Evolutionary conservation across 2,113 vertebrate genomes (phyloP).

Genomic region (Seriola dumerili): DNA sequence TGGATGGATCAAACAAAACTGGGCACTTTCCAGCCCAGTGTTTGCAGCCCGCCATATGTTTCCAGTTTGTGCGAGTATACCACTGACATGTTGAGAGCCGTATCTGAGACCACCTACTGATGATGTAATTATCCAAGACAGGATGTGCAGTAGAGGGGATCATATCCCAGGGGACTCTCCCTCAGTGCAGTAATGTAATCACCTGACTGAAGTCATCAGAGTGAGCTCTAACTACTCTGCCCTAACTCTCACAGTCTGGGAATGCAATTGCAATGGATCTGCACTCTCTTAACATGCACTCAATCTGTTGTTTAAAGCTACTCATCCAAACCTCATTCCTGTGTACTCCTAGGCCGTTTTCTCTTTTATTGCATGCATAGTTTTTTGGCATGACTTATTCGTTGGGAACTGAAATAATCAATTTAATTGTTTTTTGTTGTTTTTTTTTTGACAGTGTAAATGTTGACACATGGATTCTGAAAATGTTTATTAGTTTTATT

Average conservation of each 20-base stretch:
- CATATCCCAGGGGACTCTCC: conserved; percentile 38
- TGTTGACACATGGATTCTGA: too few species aligned
- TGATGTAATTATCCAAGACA: conserved; percentile 63
- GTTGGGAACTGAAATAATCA: neutral
- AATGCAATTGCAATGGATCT: conserved; percentile 5
- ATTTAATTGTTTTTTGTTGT: neutral
- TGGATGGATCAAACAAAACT: conserved; percentile 10
- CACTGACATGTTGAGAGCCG: conserved; percentile 4
- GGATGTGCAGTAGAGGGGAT: conserved; percentile 65
- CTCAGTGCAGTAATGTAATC: conserved; percentile 53
- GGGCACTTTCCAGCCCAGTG: conserved; percentile 9
- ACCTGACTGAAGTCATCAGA: conserved; percentile 52
- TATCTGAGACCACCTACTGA: conserved; percentile 64
- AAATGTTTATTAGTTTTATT: too few species aligned
- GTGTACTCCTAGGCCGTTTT: neutral
- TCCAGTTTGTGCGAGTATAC: conserved; percentile 49
- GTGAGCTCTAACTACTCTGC: conserved; percentile 23
- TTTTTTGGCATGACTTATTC: neutral
- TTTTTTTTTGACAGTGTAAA: neutral
- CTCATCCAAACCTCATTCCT: neutral
- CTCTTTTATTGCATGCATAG: neutral
- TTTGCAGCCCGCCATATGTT: conserved; percentile 70
- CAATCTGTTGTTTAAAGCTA: neutral
- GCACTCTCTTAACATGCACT: neutral
- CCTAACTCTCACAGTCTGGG: neutral